Conservation (phyloP, 2,113 vertebrate genomes). For the Cebidichthys violaceus region DNA sequence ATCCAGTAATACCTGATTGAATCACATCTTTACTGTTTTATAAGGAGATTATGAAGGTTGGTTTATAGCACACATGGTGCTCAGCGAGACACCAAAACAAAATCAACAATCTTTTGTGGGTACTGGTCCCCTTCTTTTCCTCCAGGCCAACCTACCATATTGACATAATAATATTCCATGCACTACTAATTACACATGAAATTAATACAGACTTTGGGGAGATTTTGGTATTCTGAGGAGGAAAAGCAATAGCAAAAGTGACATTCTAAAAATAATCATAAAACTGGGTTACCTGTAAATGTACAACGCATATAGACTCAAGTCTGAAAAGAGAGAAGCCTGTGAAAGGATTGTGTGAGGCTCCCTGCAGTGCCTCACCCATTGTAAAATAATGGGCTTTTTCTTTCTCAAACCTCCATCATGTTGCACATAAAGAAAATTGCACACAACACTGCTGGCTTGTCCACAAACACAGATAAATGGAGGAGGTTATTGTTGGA, state of each 20-base stretch:
- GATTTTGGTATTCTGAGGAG: not conserved
- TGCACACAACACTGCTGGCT: not conserved
- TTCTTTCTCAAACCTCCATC: constrained; percentile 34
- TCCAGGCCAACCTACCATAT: not conserved
- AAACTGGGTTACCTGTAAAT: constrained; percentile 7
- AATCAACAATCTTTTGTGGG: not conserved
- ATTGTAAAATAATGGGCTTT: constrained; percentile 18
- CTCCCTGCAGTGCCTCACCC: not conserved
- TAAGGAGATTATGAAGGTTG: not conserved
- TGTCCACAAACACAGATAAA: constrained; percentile 23
- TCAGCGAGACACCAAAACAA: not conserved
- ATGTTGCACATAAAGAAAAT: constrained; percentile 27
- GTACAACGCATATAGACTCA: constrained; percentile 21
- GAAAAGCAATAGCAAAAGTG: constrained; percentile 10
- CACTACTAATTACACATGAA: constrained; percentile 12
- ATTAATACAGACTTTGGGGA: not conserved
- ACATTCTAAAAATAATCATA: not conserved
- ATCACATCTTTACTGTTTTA: not conserved
- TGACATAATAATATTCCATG: not conserved
- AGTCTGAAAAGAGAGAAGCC: constrained; percentile 16
- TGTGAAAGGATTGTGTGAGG: constrained; percentile 19
- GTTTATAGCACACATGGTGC: not conserved
- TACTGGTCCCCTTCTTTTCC: not conserved
- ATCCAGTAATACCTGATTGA: not conserved
- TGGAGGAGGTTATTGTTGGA: not conserved